Conservation (phyloP, 2,113 vertebrate genomes). For the Fukomys damarensis region DNA sequence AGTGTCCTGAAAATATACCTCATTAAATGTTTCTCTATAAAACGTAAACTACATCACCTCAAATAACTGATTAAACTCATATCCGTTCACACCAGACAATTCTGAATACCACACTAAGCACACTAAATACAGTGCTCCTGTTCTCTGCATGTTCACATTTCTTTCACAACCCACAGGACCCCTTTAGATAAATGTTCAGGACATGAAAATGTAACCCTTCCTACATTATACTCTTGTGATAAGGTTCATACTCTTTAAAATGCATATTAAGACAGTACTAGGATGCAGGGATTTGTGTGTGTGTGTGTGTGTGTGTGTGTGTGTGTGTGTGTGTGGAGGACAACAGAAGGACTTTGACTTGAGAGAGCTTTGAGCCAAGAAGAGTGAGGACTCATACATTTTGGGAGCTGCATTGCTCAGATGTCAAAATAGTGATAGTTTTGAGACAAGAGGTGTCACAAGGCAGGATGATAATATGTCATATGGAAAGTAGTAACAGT, state of each 20-base stretch:
- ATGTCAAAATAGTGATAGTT: slow-evolving; percentile 29
- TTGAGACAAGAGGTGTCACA: slow-evolving; percentile 1
- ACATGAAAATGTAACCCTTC: neutral
- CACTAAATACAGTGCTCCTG: neutral
- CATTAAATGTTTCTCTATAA: neutral
- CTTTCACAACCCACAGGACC: neutral
- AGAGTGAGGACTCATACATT: neutral
- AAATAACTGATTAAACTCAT: neutral
- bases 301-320: neutral
- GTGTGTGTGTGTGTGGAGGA: neutral
- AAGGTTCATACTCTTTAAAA: neutral
- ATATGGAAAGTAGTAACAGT: neutral
- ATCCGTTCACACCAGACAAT: neutral
- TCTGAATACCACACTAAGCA: neutral
- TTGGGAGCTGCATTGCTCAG: neutral
- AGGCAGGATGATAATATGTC: neutral
- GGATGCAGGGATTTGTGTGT: neutral
- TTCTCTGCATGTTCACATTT: slow-evolving; percentile 18
- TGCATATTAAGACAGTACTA: neutral
- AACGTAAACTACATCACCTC: neutral
- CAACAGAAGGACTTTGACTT: slow-evolving; percentile 22
- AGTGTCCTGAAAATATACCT: neutral
- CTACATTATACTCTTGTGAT: neutral
- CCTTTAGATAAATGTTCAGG: neutral
- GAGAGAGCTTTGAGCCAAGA: slow-evolving; percentile 3